Base-by-base conservation (phyloP, 2,888 invertebrate species). In the Chalcosyrphus nemorum region DNA sequence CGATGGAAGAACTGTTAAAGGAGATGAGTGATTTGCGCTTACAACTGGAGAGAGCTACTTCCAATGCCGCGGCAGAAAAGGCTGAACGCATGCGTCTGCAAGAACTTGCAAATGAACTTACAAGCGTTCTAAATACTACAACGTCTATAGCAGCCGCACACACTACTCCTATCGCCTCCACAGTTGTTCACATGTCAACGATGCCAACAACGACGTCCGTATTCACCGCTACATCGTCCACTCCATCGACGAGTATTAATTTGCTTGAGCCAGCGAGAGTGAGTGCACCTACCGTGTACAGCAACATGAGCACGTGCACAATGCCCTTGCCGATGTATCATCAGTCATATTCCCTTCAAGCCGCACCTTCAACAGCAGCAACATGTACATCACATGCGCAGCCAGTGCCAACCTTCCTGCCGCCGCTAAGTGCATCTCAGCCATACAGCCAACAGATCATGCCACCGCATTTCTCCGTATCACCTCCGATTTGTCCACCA, bases 391-490 rank as follows among this genome's bases (percentile, higher is more conserved):
- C 57, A 15, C 38, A 59, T 47, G 15, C 47, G 57, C 19, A 56
- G 45, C 13, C 70, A 57, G 56, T 57, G 56, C 45, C 70, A 57
- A 35, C 70, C 24, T 70, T 70, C 21, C 19, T 57, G 57, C 50
- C 66, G 24, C 52, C 66, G 66, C 5, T 38, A 4, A 52, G 66
- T 38, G 52, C 38, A 66, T 63, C 63, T 13, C 50, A 50, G 45
- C 9, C 54, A 56, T 38, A 2, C 15, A 41, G 41, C 9, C 50
- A 11, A 7, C 66, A 56, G 43, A 47, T 57, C n/a, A 45, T 24
- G 56, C 32, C 68, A 19, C 11, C 19, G 24, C 45, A 57, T 35
- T 45, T 29, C 45, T 56, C 47, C 70, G 29, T 45, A 4, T 32
- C 45, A 70, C 35, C 38, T 38, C 50, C 24, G 35, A 65, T 21